Percentiles rank a stretch among this genome's conserved stretches.
Evolutionary conservation across 2,113 vertebrate species (phyloP).

Genomic region (Eurypyga helias): DNA sequence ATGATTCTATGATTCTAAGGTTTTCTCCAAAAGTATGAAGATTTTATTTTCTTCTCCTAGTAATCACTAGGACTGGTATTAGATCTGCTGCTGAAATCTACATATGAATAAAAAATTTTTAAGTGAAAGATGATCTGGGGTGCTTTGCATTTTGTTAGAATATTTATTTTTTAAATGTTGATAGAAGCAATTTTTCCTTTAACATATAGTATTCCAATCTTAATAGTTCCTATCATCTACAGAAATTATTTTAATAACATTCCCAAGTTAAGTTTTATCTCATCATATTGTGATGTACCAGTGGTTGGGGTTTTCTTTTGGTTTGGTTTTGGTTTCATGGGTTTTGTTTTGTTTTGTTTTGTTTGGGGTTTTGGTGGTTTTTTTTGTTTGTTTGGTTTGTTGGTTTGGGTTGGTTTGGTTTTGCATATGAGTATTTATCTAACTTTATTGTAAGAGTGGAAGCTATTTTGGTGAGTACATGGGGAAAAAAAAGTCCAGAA

Average conservation of each 20-base stretch:
- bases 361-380: too few relatives aligned
- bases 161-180: not conserved
- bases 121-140: not conserved
- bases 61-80: not conserved
- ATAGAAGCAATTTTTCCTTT: not conserved
- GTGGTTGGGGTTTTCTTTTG: not conserved
- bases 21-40: not conserved
- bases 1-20: too few relatives aligned
- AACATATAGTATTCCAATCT: not conserved
- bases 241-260: not conserved
- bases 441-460: not conserved
- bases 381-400: too few relatives aligned
- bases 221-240: not conserved
- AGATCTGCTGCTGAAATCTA: not conserved
- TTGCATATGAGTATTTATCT: not conserved
- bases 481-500: not conserved
- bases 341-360: too few relatives aligned
- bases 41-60: not conserved
- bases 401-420: too few relatives aligned
- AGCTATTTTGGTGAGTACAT: not conserved
- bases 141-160: not conserved
- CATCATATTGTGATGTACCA: not conserved
- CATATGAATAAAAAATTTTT: not conserved
- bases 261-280: not conserved
- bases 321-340: too few relatives aligned